Percentiles rank a stretch among this genome's conserved stretches.
phyloP scores from a whole-genome alignment of 2,797 vertebrate species.

The Oceanodroma leucorhoa region DNA sequence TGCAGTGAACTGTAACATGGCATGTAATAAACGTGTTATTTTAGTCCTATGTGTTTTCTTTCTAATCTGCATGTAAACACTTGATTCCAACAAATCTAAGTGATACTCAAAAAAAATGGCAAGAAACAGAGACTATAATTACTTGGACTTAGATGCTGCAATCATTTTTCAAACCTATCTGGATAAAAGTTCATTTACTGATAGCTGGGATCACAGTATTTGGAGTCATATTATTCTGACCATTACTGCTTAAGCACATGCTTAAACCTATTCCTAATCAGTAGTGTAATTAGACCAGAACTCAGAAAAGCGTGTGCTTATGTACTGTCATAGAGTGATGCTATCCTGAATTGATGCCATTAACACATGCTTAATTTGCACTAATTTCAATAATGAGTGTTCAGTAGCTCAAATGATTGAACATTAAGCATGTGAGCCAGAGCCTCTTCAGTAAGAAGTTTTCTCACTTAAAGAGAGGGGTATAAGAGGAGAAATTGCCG shows the following conservation, averaged over 20 bases:
- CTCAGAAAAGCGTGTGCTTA: not conserved
- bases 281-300: not conserved
- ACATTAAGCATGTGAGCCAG: not conserved
- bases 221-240: not conserved
- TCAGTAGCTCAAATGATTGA: slow-evolving; percentile 30
- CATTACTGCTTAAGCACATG: not conserved
- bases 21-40: slow-evolving; percentile 40
- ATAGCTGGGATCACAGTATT: not conserved
- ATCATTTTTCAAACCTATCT: not conserved
- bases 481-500: not conserved
- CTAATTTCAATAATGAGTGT: slow-evolving; percentile 43
- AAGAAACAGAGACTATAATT: not conserved
- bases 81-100: not conserved
- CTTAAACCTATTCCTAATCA: not conserved
- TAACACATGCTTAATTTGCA: slow-evolving; percentile 40
- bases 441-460: not conserved
- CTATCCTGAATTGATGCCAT: slow-evolving; percentile 11
- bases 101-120: not conserved
- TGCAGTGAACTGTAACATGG: slow-evolving; percentile 10
- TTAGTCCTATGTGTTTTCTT: slow-evolving; percentile 4
- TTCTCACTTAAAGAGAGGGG: not conserved
- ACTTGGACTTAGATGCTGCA: not conserved
- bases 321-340: not conserved
- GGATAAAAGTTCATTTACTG: not conserved
- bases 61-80: not conserved